Evolutionary conservation across 2,113 vertebrate genomes (phyloP), one percentile per base, ranked within the genome.

Genomic region (Ploceus nigricollis): DNA sequence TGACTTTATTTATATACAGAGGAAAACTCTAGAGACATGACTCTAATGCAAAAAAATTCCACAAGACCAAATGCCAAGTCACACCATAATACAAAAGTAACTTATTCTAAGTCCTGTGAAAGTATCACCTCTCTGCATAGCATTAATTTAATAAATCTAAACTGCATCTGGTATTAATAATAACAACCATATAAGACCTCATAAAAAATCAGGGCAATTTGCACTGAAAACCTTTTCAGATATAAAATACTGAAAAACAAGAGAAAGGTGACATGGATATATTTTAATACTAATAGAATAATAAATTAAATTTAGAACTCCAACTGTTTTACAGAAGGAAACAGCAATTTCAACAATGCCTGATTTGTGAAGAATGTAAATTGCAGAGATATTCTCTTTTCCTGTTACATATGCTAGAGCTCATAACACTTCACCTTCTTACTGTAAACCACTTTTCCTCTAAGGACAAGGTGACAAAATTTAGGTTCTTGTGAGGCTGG

Each of bases 111-210:
- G 45, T 63, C 81, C 31, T 30, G 23, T 10, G 4, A 58, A 92
- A 87, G 79, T 45, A 93, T 11, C 35, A 54, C 25, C 28, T 82
- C 31, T 68, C 37, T 25, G 39, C 22, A 68, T 11, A 82, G 57
- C 40, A 87, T 35, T 16, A 15, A 45, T 65, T 84, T 91, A 4
- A 87, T 40, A 87, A 87, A 89, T 87, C 51, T 75, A 33, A 66
- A 57, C 87, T 76, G 58, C 57, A 58, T 53, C 33, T 82, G 73
- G 56, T 79, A 89, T 48, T 93, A 92, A 89, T 82, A 92, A 83
- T 76, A 88, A 78, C 3, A 83, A 65, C 16, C 15, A 33, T 27
- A 11, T 33, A 93, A 87, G 37, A 72, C 53, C 33, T 85, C 57
- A 66, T 63, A 78, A 94, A 95, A 91, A 82, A 15, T 48, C 39